phyloP scores from a whole-genome alignment of 2,113 vertebrate genomes.

The Phalacrocorax brasilianus region DNA sequence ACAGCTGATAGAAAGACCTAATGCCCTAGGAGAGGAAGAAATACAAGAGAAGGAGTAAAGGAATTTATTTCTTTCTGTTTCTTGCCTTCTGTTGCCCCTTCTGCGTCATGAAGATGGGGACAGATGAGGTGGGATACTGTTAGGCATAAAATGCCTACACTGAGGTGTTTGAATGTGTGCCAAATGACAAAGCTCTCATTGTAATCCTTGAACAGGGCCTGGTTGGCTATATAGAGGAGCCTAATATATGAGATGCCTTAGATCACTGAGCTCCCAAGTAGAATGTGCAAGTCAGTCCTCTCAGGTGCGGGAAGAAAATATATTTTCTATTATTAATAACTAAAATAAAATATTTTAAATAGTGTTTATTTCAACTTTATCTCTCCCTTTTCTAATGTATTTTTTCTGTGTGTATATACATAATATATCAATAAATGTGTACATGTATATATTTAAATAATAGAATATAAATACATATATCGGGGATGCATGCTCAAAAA shows the following conservation, averaged over 20 bases:
- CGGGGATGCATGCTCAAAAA: accelerated
- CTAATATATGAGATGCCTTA: background rate
- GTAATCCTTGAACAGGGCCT: background rate
- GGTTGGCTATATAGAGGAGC: background rate
- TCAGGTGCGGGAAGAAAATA: background rate
- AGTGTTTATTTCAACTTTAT: background rate
- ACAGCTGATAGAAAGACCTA: background rate
- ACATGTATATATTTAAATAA: background rate
- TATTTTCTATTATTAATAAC: background rate
- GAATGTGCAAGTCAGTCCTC: background rate
- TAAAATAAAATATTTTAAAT: background rate
- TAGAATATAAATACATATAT: background rate
- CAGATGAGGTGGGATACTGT: background rate
- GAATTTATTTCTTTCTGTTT: background rate
- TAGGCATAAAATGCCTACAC: background rate
- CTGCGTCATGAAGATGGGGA: background rate
- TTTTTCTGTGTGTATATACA: background rate
- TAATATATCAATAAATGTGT: background rate
- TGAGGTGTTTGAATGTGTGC: background rate
- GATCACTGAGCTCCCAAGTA: background rate
- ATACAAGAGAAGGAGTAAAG: background rate
- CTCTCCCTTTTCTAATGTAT: background rate
- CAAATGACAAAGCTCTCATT: background rate
- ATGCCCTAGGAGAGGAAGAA: background rate
- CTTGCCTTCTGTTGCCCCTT: background rate